Evolutionary conservation across 2,888 invertebrate species (phyloP).

Genomic region (Calliopum simillimum): DNA sequence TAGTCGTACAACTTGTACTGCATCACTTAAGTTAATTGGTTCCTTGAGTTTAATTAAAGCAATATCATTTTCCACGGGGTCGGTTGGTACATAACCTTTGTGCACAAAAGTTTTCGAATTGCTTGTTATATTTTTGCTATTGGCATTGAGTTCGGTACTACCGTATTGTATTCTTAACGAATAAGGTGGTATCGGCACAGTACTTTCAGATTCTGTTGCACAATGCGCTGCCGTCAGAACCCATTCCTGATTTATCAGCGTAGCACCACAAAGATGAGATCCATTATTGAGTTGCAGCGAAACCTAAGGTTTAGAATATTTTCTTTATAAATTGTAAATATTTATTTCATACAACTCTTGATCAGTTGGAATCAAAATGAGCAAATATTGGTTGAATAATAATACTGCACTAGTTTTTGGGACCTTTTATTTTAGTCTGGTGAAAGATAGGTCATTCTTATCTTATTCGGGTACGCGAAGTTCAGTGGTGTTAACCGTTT

Average conservation of each 20-base stretch:
- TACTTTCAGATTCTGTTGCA: too few relatives aligned
- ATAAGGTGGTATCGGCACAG: conserved; percentile 46
- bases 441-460: too few relatives aligned
- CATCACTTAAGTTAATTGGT: conserved; percentile 45
- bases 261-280: conserved; percentile 60
- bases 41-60: conserved; percentile 56
- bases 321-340: neutral
- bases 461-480: too few relatives aligned
- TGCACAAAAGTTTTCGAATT: conserved; percentile 56
- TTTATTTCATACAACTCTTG: too few relatives aligned
- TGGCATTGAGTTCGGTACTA: conserved; percentile 50
- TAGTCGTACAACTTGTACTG: conserved; percentile 55
- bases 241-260: conserved; percentile 60
- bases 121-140: conserved; percentile 49
- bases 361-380: too few relatives aligned
- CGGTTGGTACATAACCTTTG: conserved; percentile 55
- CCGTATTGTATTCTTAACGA: conserved; percentile 61
- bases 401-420: too few relatives aligned
- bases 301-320: conserved; percentile 43
- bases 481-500: too few relatives aligned
- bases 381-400: too few relatives aligned
- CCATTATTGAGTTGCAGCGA: conserved; percentile 55
- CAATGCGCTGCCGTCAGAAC: conserved; percentile 64
- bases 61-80: conserved; percentile 57
- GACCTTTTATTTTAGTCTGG: too few relatives aligned